These are phyloP conservation scores for Rhingia rostrata DNA, from an alignment of 2,888 invertebrate species.

Conservation along the genomic window DNA sequence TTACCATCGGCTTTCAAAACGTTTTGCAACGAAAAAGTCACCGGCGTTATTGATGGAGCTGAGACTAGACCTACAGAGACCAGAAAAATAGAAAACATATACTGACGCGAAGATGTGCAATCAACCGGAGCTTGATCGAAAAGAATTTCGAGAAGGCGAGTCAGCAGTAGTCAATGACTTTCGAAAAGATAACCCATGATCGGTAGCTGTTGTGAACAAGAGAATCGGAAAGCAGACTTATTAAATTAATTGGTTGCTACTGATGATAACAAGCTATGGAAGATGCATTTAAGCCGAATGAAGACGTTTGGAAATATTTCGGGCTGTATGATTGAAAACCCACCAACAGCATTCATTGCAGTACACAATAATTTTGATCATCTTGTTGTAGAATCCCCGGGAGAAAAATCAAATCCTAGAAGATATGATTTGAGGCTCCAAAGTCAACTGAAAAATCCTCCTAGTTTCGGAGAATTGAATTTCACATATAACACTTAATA, in stretches of 20 bases:
- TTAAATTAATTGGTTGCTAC: constrained; percentile 5
- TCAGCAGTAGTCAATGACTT: constrained; percentile 19
- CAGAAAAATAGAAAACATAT: neutral
- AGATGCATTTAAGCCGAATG: constrained; percentile 5
- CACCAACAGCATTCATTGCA: too few relatives aligned
- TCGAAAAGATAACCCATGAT: constrained; percentile 1
- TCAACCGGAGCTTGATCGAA: neutral
- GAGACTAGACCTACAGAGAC: neutral
- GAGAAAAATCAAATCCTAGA: neutral
- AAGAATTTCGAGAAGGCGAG: constrained; percentile 7
- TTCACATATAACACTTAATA: too few relatives aligned
- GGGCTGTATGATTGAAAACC: neutral
- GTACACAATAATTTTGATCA: neutral
- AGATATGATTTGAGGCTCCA: neutral
- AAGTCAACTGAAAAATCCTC: constrained; percentile 1
- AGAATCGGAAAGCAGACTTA: constrained; percentile 14
- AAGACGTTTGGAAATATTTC: neutral
- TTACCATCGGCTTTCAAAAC: constrained; percentile 14
- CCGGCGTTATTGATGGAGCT: neutral
- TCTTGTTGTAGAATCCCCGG: neutral
- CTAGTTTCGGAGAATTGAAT: too few relatives aligned
- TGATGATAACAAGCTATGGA: neutral
- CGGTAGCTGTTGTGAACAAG: constrained; percentile 4
- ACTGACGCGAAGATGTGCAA: neutral
- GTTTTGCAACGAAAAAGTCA: constrained; percentile 5